Base-by-base conservation (phyloP, 2,113 vertebrate genomes). In the Delphinapterus leucas region DNA sequence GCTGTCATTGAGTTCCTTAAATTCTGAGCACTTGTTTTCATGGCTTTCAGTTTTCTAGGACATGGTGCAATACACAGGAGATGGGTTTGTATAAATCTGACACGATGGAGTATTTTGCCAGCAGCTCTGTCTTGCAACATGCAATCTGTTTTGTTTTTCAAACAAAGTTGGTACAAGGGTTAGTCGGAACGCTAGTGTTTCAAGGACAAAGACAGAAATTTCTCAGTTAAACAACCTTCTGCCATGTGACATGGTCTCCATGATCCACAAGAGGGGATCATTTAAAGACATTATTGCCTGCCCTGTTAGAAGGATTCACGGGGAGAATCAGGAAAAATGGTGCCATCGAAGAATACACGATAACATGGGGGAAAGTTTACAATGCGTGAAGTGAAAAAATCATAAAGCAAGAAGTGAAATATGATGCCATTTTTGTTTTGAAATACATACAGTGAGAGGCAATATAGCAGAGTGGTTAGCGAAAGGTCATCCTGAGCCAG, bases 21-120 rank as follows among this genome's bases (percentile, higher is more conserved):
- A 99, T 99, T 98, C 98, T 97, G 99, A 99, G 98, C 98, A 99
- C 98, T 99, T 98, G 96, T 98, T 99, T 99, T 99, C 98, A 98
- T 99, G 99, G 98, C 99, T 99, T 98, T 98, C 98, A 99, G 99
- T 99, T 99, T 99, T 99, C 98, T 99, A 99, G 99, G 99, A 99
- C 99, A 99, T 84, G 93, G 98, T 98, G 98, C 98, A 99, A 98
- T 98, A 98, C 98, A 98, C 98, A 98, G 98, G 99, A 99, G 98
- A 98, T 98, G 33, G 89, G 98, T 99, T 99, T 99, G 98, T 99
- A 98, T 98, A 99, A 99, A 99, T 99, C 98, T 99, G 98, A 99
- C 99, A 98, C 96, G 98, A 99, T 98, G 93, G 95, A 98, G 98
- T 98, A 98, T 98, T 99, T 99, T 98, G 98, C 98, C 98, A 95